Percentiles rank a stretch among this genome's conserved stretches.
phyloP scores from a whole-genome alignment of 1,140 invertebrate species.

The Wasmannia auropunctata region DNA sequence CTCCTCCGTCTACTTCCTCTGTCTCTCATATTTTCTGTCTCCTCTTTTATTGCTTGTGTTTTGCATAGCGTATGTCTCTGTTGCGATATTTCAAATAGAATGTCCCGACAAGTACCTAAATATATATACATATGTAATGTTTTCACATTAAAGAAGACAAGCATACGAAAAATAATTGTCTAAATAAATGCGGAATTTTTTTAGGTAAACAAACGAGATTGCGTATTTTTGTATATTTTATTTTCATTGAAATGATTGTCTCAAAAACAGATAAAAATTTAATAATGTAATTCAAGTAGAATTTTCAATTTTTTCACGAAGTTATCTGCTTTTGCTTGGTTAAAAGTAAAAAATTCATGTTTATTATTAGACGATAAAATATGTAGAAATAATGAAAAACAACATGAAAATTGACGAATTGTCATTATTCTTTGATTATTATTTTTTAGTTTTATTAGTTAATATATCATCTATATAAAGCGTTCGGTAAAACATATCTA shows the following conservation, averaged over 20 bases:
- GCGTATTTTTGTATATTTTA: not conserved
- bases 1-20: constrained; percentile 52
- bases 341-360: not conserved
- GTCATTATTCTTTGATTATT: not conserved
- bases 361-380: not conserved
- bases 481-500: not conserved
- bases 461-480: not conserved
- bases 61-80: constrained; percentile 16
- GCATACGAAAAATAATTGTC: no score
- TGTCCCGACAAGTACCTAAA: constrained; percentile 59
- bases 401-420: not conserved
- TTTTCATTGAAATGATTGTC: not conserved
- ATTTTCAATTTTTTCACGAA: not conserved
- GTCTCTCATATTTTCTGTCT: constrained; percentile 38
- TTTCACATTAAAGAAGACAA: constrained; percentile 34
- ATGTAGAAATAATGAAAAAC: not conserved
- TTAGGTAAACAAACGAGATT: not conserved
- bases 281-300: not conserved
- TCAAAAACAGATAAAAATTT: not conserved
- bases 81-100: constrained; percentile 42
- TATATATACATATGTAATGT: no score
- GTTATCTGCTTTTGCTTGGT: not conserved
- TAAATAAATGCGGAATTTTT: not conserved
- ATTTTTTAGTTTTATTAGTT: not conserved
- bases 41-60: constrained; percentile 39